Base-by-base conservation (phyloP, 2,888 invertebrate genomes). In the Anarsia innoxiella region DNA sequence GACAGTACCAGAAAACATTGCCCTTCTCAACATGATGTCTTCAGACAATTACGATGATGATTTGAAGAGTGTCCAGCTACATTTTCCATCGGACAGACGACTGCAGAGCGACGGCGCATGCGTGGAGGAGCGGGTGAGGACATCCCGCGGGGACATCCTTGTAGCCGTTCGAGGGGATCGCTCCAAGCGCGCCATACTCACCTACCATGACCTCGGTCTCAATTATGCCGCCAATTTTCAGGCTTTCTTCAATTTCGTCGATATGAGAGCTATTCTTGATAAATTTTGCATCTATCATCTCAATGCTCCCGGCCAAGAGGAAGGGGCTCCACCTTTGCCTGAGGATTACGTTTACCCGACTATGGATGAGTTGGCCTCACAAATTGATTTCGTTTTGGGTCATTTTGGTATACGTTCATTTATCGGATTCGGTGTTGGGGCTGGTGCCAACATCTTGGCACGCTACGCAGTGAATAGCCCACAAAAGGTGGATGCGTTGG, bases 201-300 rank as follows among this genome's bases (percentile, higher is more conserved):
- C 99, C 51, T 99, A 97, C 85, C 99, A 99, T 84, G 99, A 99
- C 88, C 89, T 99, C 78, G 99, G 99, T 61, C 92, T 99, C 56
- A 99, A 99, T 82, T 97, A 94, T 88, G 91, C 94, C 55, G 93
- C 95, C 55, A 95, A 93, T 84, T 96, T 95, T 80, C 95, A 96
- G 86, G 94, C 95, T 31, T 96, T 96, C 85, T 96, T 96, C 84
- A 96, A 96, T 78, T 96, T 91, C 80, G 91, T 93, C 50, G 94
- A 96, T 59, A 96, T 96, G 94, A 87, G 95, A 56, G 89, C 93
- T 33, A 86, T 96, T 49, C 86, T 95, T 59, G 93, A 96, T 65
- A 93, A 96, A 78, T 99, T 99, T 77, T 97, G 97, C 83, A 94
- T 99, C 50, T 99, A 98, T 74, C 99, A 99, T 76, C 90, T 99